Base-by-base conservation (phyloP, 1,140 invertebrate species). In the Drosophila elegans region DNA sequence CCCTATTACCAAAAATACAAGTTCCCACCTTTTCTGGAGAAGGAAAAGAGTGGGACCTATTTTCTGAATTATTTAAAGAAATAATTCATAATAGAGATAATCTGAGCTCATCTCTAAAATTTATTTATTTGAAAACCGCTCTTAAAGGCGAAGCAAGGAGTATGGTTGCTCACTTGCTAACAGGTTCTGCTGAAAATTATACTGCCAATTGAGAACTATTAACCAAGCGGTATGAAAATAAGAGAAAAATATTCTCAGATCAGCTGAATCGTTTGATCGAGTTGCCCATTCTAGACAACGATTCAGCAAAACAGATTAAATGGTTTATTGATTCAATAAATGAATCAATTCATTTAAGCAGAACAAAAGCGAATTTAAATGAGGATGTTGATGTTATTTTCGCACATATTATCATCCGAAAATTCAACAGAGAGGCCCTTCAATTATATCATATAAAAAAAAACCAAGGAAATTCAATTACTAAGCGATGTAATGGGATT, bases 161-260 rank as follows among this genome's bases (percentile, higher is more conserved):
- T 32, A 12, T 41, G 38, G 38, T 41, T 11, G 38, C 38, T 41
- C 38, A 41, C 38, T 41, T 41, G 38, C 11, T 41, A 12, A 41
- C 38, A 41, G 38, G 12, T 41, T 41, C 38, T 41, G 38, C 11
- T 5, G 49, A 52, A 16, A 59, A 48, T 46, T 59, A 46, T 59
- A 39, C 46, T 44, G 56, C 56, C 13, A 27, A 27, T 49, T 59
- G 42, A 27, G 41, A 59, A n/a, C 45, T 59, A 27, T 39, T 59
- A n/a, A 59, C 10, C n/a, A 59, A 59, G 27, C 56, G 42, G 29
- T 48, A 59, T 21, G 16, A 59, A 59, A 46, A 59, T 25, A 59
- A 59, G 7, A 27, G 13, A 45, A 34, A 12, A 45, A 56, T 36
- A 45, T 56, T 45, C 25, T 34, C 54, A 2, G 56, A 48, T 29